Evolutionary conservation across 1,140 invertebrate genomes (phyloP).

Genomic region (Bombus affinis): DNA sequence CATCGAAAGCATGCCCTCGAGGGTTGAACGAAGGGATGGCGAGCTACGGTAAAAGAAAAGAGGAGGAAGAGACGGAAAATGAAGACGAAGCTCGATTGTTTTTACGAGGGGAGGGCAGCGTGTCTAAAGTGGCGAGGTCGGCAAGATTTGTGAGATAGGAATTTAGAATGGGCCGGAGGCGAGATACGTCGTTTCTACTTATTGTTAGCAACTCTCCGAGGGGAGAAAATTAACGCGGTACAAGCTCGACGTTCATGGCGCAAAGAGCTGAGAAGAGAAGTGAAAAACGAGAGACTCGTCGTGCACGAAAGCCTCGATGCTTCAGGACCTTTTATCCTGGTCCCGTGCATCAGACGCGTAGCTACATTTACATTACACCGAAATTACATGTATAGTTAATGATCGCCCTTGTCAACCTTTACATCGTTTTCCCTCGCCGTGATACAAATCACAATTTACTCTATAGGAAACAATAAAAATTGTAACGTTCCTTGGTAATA

Average conservation of each 20-base stretch:
- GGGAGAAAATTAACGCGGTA: conserved; percentile 32
- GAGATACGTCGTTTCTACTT: conserved; percentile 23
- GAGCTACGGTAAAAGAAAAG: background rate
- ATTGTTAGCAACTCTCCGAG: conserved; percentile 21
- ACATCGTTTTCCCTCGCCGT: background rate
- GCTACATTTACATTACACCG: background rate
- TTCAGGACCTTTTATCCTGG: background rate
- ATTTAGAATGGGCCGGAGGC: conserved; percentile 7
- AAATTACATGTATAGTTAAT: conserved; percentile 8
- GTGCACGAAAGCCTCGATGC: conserved; percentile 1
- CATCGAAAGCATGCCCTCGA: background rate
- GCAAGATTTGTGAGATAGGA: conserved; percentile 23
- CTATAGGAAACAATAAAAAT: background rate
- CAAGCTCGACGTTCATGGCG: background rate
- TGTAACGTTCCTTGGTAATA: background rate
- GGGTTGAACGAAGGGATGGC: background rate
- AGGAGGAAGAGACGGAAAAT: background rate
- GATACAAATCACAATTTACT: background rate
- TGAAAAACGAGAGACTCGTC: conserved; percentile 23
- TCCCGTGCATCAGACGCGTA: background rate
- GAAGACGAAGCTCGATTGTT: conserved; percentile 10
- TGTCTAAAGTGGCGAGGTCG: conserved; percentile 8
- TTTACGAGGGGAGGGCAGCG: background rate
- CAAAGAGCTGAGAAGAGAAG: background rate
- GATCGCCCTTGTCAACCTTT: background rate